Evolutionary conservation across 2,797 vertebrate genomes (phyloP).

Genomic region (Epinephelus coioides): DNA sequence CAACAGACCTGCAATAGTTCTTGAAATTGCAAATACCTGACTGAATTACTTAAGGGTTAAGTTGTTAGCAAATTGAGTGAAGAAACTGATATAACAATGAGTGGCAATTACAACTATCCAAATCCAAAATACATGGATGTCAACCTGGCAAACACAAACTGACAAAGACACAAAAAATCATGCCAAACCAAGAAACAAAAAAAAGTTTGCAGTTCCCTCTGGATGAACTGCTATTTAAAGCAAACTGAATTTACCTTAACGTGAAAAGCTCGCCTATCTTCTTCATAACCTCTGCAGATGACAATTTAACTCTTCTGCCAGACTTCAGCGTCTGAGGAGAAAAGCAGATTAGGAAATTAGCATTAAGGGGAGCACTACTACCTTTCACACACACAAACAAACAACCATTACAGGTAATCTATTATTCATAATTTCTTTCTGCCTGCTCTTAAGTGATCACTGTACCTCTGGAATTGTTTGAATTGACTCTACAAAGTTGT

Average conservation of each 20-base stretch:
- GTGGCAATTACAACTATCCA: neutral
- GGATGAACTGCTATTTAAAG: slow-evolving; percentile 5
- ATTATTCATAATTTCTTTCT: slow-evolving; percentile 38
- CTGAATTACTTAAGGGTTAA: neutral
- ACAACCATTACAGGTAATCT: slow-evolving; percentile 43
- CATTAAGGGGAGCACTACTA: neutral
- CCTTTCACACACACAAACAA: slow-evolving; percentile 20
- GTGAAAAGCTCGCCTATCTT: slow-evolving; percentile 98
- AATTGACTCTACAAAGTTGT: slow-evolving; percentile 97
- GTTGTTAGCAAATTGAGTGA: neutral
- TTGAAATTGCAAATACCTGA: neutral
- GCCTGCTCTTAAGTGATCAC: neutral
- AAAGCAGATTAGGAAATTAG: slow-evolving; percentile 11
- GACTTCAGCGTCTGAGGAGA: slow-evolving; percentile 92
- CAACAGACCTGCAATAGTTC: neutral
- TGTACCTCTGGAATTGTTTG: slow-evolving; percentile 96
- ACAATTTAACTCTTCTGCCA: slow-evolving; percentile 92
- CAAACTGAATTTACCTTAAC: slow-evolving; percentile 87
- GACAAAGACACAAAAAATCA: neutral
- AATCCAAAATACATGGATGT: neutral
- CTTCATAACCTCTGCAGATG: slow-evolving; percentile 97
- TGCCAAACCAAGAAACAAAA: slow-evolving; percentile 16
- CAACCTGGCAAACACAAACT: neutral
- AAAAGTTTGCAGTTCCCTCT: neutral
- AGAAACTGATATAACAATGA: neutral